A percentile compares a stretch with the other conserved stretches of the same genome.
Conservation (phyloP, 2,888 invertebrate genomes). For the Lysandra bellargus region DNA sequence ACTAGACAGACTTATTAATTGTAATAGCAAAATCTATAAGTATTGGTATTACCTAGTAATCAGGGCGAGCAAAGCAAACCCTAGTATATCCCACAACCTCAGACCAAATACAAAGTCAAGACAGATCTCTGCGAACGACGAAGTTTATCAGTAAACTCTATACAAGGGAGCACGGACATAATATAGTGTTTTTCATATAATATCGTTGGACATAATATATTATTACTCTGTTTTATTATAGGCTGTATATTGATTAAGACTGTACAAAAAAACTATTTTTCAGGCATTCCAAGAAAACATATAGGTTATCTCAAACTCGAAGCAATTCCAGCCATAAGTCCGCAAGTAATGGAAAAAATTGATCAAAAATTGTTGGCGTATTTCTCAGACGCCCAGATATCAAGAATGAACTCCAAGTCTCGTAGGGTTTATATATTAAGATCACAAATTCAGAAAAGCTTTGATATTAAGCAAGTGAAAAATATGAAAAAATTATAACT, state of each 20-base stretch:
- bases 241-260: background rate
- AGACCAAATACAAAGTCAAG: too few species aligned
- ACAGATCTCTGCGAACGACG: too few species aligned
- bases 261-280: slow-evolving; percentile 34
- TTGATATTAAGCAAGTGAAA: slow-evolving; percentile 52
- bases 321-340: slow-evolving; percentile 61
- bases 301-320: slow-evolving; percentile 66
- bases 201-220: too few species aligned
- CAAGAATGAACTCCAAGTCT: slow-evolving; percentile 61
- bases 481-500: slow-evolving; percentile 13
- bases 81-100: too few species aligned
- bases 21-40: slow-evolving; percentile 46
- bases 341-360: slow-evolving; percentile 58
- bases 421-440: slow-evolving; percentile 64
- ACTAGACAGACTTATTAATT: slow-evolving; percentile 56
- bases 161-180: too few species aligned
- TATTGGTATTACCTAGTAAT: too few species aligned
- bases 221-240: background rate
- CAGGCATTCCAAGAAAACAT: slow-evolving; percentile 60
- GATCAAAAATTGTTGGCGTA: slow-evolving; percentile 59
- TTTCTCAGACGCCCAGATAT: slow-evolving; percentile 68
- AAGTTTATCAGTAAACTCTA: too few species aligned
- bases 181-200: too few species aligned
- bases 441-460: slow-evolving; percentile 60
- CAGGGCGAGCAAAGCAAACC: too few species aligned